phyloP scores from a whole-genome alignment of 2,797 vertebrate species.

The Gadopsis marmoratus region DNA sequence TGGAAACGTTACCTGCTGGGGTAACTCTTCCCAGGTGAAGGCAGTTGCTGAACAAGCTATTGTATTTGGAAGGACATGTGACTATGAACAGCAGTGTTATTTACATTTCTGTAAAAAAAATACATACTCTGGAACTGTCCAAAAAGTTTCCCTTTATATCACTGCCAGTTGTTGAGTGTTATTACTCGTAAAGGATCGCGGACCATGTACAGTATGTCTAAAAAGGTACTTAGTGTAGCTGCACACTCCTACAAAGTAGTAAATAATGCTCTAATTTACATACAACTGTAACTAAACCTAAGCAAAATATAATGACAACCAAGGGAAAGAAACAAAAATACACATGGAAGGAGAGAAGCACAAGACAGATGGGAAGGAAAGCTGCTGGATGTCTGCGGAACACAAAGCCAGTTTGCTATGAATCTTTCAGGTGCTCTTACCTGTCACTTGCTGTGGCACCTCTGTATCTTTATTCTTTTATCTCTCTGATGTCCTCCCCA shows the following conservation, averaged over 20 bases:
- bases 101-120: no score
- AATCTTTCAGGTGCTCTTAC: constrained; percentile 56
- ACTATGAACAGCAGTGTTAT: no score
- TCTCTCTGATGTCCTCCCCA: constrained; percentile 60
- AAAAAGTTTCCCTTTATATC: background rate
- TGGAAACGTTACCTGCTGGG: background rate
- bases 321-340: background rate
- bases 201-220: background rate
- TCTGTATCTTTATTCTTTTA: constrained; percentile 58
- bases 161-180: background rate
- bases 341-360: background rate
- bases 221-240: background rate
- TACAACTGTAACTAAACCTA: background rate
- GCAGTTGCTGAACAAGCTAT: background rate
- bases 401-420: constrained; percentile 30
- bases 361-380: constrained; percentile 3
- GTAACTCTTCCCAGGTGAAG: background rate
- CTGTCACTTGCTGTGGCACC: constrained; percentile 55
- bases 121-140: no score
- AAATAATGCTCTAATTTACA: constrained; percentile 16
- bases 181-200: no score
- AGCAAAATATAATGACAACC: background rate
- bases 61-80: no score
- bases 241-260: background rate
- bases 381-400: constrained; percentile 11